Evolutionary conservation across 2,113 vertebrate species (phyloP).

Genomic region (Bubo bubo): DNA sequence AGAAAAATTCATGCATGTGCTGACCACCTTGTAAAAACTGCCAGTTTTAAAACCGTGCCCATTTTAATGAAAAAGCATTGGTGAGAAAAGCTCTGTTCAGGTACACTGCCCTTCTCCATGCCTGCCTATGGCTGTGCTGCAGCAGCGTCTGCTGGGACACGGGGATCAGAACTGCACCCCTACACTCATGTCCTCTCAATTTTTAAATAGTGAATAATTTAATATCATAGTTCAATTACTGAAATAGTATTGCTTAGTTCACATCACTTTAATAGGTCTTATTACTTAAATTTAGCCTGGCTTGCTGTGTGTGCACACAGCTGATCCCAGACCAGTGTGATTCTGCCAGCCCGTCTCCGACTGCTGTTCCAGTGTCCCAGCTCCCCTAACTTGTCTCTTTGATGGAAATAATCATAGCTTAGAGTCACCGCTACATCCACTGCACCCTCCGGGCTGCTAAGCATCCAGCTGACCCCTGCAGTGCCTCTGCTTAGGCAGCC

Average conservation of each 20-base stretch:
- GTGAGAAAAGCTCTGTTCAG: neutral
- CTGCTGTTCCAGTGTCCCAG: neutral
- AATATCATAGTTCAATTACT: neutral
- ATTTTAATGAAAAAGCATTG: neutral
- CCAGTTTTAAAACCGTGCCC: neutral
- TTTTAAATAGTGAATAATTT: neutral
- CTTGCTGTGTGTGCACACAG: fast-evolving
- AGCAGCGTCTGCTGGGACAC: neutral
- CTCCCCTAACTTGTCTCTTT: neutral
- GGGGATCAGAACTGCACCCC: neutral
- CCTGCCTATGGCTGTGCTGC: neutral
- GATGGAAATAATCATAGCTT: neutral
- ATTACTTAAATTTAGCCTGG: no score
- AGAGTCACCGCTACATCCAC: neutral
- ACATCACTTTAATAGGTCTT: neutral
- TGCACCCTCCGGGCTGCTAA: neutral
- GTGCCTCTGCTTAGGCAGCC: neutral
- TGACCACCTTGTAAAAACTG: neutral
- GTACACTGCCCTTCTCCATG: fast-evolving
- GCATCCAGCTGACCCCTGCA: neutral
- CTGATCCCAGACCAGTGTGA: neutral
- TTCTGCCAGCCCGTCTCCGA: fast-evolving
- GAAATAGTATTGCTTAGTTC: neutral
- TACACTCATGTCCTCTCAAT: fast-evolving
- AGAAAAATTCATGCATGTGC: no score